Evolutionary conservation across 2,113 vertebrate species (phyloP).

Genomic region (Pseudopipra pipra): DNA sequence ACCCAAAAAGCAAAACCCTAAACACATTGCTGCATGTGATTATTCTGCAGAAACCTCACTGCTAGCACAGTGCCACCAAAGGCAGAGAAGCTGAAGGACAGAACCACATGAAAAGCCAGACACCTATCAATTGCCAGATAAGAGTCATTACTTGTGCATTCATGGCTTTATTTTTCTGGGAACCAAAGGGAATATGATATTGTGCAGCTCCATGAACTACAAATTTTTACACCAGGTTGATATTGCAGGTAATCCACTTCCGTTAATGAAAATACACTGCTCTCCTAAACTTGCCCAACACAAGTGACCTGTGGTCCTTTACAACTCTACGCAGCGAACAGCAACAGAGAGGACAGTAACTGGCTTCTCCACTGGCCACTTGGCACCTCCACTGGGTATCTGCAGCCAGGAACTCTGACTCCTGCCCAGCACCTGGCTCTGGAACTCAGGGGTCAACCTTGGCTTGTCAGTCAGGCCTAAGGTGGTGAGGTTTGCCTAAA

Average conservation of each 20-base stretch:
- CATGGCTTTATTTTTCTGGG: background rate
- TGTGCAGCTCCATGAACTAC: background rate
- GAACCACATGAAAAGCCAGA: background rate
- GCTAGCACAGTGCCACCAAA: background rate
- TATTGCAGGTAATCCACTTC: background rate
- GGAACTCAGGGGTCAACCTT: no score
- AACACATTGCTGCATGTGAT: background rate
- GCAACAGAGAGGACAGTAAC: background rate
- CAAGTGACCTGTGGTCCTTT: fast-evolving
- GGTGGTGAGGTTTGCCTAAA: background rate
- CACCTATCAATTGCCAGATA: background rate
- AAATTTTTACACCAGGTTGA: background rate
- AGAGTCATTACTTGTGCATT: background rate
- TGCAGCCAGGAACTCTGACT: background rate
- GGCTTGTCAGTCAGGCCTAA: background rate
- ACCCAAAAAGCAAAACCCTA: background rate
- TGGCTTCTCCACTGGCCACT: background rate
- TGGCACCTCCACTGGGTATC: background rate
- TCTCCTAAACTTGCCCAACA: background rate
- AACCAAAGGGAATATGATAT: background rate
- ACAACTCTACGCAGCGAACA: background rate
- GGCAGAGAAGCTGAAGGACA: background rate
- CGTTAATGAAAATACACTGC: background rate
- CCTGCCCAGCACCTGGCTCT: background rate
- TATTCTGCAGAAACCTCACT: background rate